phyloP scores from a whole-genome alignment of 1,140 invertebrate genomes.

The Dermatophagoides farinae region DNA sequence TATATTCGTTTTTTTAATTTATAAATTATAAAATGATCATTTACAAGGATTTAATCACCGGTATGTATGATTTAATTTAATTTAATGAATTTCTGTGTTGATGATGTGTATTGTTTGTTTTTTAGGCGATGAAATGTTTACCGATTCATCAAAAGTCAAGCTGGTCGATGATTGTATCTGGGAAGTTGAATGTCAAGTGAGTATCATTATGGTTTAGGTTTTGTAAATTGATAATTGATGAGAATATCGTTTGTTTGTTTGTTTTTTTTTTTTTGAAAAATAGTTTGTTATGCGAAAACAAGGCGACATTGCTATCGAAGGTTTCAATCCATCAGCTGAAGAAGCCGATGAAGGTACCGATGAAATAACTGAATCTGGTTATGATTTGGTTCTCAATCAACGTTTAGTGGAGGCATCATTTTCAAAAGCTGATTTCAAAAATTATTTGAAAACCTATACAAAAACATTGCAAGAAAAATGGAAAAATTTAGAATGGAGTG shows the following conservation, averaged over 20 bases:
- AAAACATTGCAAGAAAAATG: constrained; percentile 67
- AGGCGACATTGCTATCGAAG: constrained; percentile 58
- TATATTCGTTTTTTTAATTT: not conserved
- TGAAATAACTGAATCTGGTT: constrained; percentile 45
- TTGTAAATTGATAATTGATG: not conserved
- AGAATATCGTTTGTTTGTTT: not conserved
- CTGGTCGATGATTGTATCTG: constrained; percentile 78
- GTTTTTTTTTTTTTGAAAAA: not conserved
- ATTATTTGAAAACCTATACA: constrained; percentile 88
- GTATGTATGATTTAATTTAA: constrained; percentile 31
- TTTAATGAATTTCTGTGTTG: not conserved
- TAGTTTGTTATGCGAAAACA: constrained; percentile 46
- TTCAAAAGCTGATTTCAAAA: constrained; percentile 45
- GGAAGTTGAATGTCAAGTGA: constrained; percentile 73
- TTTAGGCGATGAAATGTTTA: constrained; percentile 89
- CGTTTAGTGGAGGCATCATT: constrained; percentile 57
- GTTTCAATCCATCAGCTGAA: constrained; percentile 68
- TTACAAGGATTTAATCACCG: constrained; percentile 81
- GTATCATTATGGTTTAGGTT: too few relatives aligned
- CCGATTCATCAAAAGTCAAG: constrained; percentile 87
- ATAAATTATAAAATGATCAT: constrained; percentile 58
- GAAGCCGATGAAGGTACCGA: constrained; percentile 69
- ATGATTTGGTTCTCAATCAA: constrained; percentile 83
- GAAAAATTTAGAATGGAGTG: constrained; percentile 41
- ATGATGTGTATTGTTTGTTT: constrained; percentile 6